phyloP scores from a whole-genome alignment of 2,888 invertebrate genomes.

The Chymomyza fuscimana region DNA sequence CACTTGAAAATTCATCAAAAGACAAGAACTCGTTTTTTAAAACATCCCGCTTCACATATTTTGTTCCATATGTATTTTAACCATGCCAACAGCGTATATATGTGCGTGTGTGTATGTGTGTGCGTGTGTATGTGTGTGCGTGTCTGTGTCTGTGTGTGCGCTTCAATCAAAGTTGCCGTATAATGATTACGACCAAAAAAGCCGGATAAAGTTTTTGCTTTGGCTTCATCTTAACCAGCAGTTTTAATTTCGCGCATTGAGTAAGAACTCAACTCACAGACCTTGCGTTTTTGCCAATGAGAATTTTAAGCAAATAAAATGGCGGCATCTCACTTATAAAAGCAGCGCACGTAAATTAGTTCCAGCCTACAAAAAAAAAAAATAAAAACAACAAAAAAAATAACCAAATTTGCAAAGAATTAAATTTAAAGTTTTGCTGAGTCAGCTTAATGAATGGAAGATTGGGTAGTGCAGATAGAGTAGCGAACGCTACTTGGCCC shows the following conservation, averaged over 20 bases:
- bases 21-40: too few relatives aligned
- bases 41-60: too few relatives aligned
- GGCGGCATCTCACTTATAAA: constrained; percentile 14
- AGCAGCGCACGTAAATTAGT: constrained; percentile 31
- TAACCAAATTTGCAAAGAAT: constrained; percentile 20
- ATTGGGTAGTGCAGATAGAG: not conserved
- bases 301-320: constrained; percentile 65
- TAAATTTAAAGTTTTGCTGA: constrained; percentile 44
- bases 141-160: not conserved
- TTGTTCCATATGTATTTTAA: too few relatives aligned
- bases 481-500: too few relatives aligned
- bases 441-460: constrained; percentile 46
- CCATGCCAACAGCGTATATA: too few relatives aligned
- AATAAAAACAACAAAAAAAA: constrained; percentile 1
- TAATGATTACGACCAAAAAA: constrained; percentile 47
- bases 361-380: constrained; percentile 9
- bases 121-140: not conserved
- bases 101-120: not conserved
- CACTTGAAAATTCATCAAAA: too few relatives aligned
- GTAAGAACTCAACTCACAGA: constrained; percentile 22
- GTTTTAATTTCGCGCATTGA: constrained; percentile 56
- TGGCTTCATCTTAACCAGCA: constrained; percentile 54
- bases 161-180: constrained; percentile 51
- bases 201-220: constrained; percentile 46
- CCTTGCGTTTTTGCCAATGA: constrained; percentile 38